Base-by-base conservation (phyloP, 2,113 vertebrate genomes). In the Istiophorus platypterus region DNA sequence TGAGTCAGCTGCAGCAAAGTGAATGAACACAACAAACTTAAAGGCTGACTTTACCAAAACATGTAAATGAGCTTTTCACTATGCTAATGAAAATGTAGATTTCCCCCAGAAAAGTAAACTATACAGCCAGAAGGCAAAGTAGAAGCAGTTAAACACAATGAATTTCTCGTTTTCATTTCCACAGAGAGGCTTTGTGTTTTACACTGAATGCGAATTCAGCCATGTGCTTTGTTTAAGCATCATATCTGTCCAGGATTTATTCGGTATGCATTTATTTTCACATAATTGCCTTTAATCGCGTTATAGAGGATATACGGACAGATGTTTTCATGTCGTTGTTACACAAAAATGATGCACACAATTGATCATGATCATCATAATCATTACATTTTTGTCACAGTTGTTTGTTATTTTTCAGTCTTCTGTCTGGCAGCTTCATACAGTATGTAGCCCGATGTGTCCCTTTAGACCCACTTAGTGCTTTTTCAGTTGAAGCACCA, bases 51-150 rank as follows among this genome's bases (percentile, higher is more conserved):
- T 85, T 49, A 64, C 77, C 78, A 63, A 89, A 84, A 84, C 63
- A 88, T 85, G 78, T 37, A 91, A 90, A 89, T 84, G 68, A 76
- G 76, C 73, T 81, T 86, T 89, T 85, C 37, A n/a, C 56, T 68
- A 72, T 84, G 81, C 76, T 78, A 89, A 92, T 90, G 73, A 66
- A 79, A 82, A 79, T 90, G 78, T 87, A 88, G 82, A 89, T 84
- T 72, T 47, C 17, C 47, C 49, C 67, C 47, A 27, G 56, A 82
- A 69, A 79, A 73, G 80, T 27, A 69, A 89, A 89, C 64, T 61
- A 49, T 69, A 82, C 65, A 86, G 81, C 83, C 79, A 20, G 78
- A 73, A 37, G 85, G 64, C 49, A 74, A 88, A 87, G 68, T 73
- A 62, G 65, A 86, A 82, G 77, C 72, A 72, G 68, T 73, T 85